These are phyloP conservation scores for Spodoptera picta DNA, from an alignment of 2,888 invertebrate species.

Conservation along the genomic window DNA sequence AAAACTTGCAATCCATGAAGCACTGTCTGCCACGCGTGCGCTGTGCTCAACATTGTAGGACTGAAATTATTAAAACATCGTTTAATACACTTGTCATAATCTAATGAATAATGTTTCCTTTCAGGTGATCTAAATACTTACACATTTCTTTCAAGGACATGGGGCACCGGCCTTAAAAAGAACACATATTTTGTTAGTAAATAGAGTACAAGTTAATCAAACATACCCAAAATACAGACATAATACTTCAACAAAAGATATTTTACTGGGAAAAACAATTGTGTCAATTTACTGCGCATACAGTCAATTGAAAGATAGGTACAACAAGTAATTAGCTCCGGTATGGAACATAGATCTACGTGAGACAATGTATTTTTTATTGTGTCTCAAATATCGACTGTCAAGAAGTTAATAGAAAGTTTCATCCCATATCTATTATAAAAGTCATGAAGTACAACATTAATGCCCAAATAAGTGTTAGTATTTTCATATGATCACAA, in stretches of 20 bases:
- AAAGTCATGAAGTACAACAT: no score
- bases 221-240: background rate
- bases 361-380: no score
- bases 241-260: background rate
- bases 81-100: background rate
- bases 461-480: no score
- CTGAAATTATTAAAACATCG: slow-evolving; percentile 83
- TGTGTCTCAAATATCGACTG: no score
- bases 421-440: no score
- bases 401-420: no score
- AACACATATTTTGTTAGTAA: slow-evolving; percentile 57
- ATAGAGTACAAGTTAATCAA: slow-evolving; percentile 19
- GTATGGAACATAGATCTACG: no score
- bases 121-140: slow-evolving; percentile 65
- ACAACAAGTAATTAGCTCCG: no score
- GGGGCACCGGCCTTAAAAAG: slow-evolving; percentile 79
- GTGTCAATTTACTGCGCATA: no score
- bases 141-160: slow-evolving; percentile 83
- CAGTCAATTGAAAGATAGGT: no score
- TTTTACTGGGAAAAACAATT: background rate
- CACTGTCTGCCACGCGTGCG: slow-evolving; percentile 95
- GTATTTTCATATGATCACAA: no score
- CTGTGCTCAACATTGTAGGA: slow-evolving; percentile 94
- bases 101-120: slow-evolving; percentile 3
- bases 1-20: slow-evolving; percentile 97